Conservation (phyloP, 2,797 vertebrate species). For the Schizothorax lantsangensis region DNA sequence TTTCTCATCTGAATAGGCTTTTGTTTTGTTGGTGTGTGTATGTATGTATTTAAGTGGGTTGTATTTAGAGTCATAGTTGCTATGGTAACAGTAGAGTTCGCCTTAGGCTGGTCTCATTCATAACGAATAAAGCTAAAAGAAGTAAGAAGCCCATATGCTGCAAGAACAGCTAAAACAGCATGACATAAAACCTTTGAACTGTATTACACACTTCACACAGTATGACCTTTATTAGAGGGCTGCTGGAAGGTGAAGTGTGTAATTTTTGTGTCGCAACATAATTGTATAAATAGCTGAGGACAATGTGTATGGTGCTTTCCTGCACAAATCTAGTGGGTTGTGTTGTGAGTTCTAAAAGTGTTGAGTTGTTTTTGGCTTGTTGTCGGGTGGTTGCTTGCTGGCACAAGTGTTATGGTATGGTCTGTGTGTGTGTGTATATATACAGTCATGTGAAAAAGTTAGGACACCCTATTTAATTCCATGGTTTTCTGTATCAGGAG, state of each 20-base stretch:
- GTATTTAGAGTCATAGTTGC: conserved; percentile 42
- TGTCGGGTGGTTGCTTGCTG: neutral
- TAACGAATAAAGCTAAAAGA: conserved; percentile 29
- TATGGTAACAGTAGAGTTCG: conserved; percentile 32
- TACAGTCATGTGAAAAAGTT: no score
- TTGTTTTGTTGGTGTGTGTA: conserved; percentile 29
- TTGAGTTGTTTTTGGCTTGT: neutral
- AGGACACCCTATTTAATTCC: no score
- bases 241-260: conserved; percentile 10
- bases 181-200: neutral
- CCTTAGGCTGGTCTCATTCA: conserved; percentile 45
- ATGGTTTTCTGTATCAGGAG: no score
- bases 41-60: conserved; percentile 29
- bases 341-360: neutral
- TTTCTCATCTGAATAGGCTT: conserved; percentile 4
- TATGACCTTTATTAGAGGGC: conserved; percentile 16
- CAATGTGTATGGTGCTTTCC: neutral
- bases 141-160: conserved; percentile 9
- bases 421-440: neutral
- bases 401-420: neutral
- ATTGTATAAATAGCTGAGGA: neutral
- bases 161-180: conserved; percentile 7
- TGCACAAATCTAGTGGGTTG: neutral
- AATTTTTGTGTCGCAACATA: conserved; percentile 1
- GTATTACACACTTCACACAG: neutral